Evolutionary conservation across 1,140 invertebrate species (phyloP), one percentile per base, ranked within the genome.

Genomic region (Mya arenaria): DNA sequence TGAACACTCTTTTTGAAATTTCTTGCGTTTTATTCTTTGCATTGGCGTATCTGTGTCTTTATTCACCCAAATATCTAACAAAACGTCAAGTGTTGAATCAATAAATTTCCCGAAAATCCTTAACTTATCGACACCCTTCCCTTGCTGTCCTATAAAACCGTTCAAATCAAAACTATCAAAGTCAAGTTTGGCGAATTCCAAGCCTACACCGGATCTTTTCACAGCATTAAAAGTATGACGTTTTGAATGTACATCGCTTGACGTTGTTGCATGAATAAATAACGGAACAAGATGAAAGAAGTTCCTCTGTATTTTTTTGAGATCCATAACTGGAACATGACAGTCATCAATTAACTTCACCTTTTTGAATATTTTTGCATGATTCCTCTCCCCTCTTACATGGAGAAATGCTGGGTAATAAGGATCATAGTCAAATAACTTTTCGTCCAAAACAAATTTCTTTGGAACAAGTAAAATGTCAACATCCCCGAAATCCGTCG

Each of bases 381-480:
- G 34, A n/a, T 68, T 39, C 5, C 28, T 39, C 13, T 39, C 44
- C 4, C 36, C 37, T 39, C 5, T 36, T 17, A 68, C 23, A 19
- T 41, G 39, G 13, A 68, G 65, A 41, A 41, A 68, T 68, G 65
- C 65, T 4, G 65, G 65, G 23, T 44, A 15, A 19, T 41, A 19
- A 10, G 19, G 19, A 5, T 39, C 65, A 28, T 68, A 68, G 17
- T 25, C 34, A 28, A 68, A 68, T 25, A 68, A 41, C 0, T 15
- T 23, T 23, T 68, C 65, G 15, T 15, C 28, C 23, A 68, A 44
- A 41, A 68, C 13, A 4, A 39, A 15, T 25, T 39, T 39, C 25
- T 36, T 68, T 1, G 65, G 17, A 39, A 39, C 25, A 19, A 68
- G 36, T 23, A 68, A 41, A n/a, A 68, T 34, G 25, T 68, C 65